Conservation (phyloP, 2,113 vertebrate genomes). For the Siniperca knerii region DNA sequence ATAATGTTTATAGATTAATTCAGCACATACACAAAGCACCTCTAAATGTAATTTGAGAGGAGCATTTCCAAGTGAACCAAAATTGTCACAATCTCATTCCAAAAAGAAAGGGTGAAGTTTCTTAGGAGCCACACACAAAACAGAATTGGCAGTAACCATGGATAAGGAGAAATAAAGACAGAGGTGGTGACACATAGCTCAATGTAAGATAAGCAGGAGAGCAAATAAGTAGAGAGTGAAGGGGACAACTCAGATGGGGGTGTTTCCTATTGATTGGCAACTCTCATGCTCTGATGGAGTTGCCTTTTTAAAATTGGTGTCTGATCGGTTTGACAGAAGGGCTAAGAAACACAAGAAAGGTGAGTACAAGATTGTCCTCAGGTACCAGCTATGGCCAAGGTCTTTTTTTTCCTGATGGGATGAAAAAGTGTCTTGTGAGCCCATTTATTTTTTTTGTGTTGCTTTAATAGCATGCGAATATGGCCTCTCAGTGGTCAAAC, state of each 20-base stretch:
- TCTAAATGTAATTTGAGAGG: conserved; percentile 37
- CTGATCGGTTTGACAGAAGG: conserved; percentile 48
- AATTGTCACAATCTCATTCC: conserved; percentile 11
- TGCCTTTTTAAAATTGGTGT: conserved; percentile 32
- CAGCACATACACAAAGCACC: conserved; percentile 19
- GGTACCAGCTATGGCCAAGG: conserved; percentile 22
- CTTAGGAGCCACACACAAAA: not conserved
- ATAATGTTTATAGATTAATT: conserved; percentile 43
- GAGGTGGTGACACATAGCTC: conserved; percentile 4
- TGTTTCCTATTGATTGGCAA: conserved; percentile 45
- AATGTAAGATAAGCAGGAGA: conserved; percentile 9
- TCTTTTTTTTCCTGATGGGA: conserved; percentile 40
- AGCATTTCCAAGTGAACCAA: conserved; percentile 32
- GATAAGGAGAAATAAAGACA: conserved; percentile 25
- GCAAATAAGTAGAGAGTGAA: conserved; percentile 34
- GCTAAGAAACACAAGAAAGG: conserved; percentile 25
- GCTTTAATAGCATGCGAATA: conserved; percentile 15
- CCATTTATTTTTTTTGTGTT: conserved; percentile 19
- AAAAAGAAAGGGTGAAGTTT: not conserved
- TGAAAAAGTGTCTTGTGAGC: conserved; percentile 34
- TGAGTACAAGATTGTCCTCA: conserved; percentile 17
- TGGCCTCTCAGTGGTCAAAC: conserved; percentile 2
- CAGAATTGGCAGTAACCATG: not conserved
- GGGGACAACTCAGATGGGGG: not conserved
- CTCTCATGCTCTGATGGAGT: conserved; percentile 38